Conservation (phyloP, 2,113 vertebrate species). For the Urocitellus parryii region DNA sequence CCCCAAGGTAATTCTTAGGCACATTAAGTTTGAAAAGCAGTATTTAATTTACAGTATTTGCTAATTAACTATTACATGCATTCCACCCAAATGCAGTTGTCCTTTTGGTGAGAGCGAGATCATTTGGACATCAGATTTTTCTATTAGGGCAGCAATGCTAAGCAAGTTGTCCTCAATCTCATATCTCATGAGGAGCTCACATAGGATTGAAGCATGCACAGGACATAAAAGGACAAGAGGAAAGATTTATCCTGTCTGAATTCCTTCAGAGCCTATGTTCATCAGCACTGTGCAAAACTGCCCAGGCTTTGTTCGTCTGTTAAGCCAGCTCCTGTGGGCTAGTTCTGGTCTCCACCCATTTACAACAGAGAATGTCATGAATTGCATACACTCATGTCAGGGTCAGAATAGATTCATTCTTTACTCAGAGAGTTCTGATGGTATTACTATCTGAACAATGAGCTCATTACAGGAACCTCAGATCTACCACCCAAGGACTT, state of each 20-base stretch:
- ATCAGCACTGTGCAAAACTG: not conserved
- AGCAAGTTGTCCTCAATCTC: no score
- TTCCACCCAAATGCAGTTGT: not conserved
- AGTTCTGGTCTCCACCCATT: not conserved
- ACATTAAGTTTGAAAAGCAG: not conserved
- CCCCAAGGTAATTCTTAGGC: not conserved
- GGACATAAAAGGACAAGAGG: not conserved
- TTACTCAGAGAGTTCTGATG: not conserved
- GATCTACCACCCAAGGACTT: not conserved
- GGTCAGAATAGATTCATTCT: not conserved
- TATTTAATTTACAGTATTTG: not conserved
- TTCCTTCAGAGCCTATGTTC: not conserved
- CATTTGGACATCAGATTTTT: not conserved
- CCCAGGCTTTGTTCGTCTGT: not conserved
- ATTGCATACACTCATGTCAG: not conserved
- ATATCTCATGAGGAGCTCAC: not conserved
- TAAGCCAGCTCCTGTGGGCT: not conserved
- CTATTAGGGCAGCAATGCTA: not conserved
- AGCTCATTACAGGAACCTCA: not conserved
- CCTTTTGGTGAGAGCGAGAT: not conserved
- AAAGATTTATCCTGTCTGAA: not conserved
- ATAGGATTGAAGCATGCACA: not conserved
- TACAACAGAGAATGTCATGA: not conserved
- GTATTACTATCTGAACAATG: not conserved
- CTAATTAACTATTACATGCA: not conserved